Evolutionary conservation across 2,888 invertebrate genomes (phyloP), one percentile per base, ranked within the genome.

Genomic region (Gerris lacustris): DNA sequence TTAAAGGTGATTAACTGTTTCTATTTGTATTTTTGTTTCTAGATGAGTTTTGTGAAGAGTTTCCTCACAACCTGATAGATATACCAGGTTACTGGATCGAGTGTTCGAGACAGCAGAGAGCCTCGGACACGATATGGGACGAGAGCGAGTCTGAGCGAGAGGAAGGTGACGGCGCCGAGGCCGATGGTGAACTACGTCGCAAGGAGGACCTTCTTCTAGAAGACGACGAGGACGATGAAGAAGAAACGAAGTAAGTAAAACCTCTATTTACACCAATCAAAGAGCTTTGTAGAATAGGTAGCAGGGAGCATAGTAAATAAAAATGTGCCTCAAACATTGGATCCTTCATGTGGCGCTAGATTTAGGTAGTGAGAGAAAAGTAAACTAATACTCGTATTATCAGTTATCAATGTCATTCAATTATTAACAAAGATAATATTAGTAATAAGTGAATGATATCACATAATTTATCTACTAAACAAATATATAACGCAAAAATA

Each of bases 11-110:
- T 4, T 31, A 4, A 31, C 31, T 31, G 31, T 31, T 31, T 31
- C 4, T 31, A 31, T 31, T 31, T 31, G 4, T 4, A 31, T 5
- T 55, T 47, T 15, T 55, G 55, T 55, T 55, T 55, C 5, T 85
- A 94, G 94, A 94, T 84, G 94, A 94, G 82, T 92, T 94, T 81
- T 95, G 95, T 81, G 91, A 92, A 79, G 93, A 94, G 80, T 94
- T 90, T 81, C 94, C 94, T 0, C 95, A 95, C 83, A 93, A 88
- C 80, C 85, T 95, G 79, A 89, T 92, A 77, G 91, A 93, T 2
- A 94, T 93, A 0, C 93, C 94, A 0, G 95, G 94, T 71, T 95
- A 95, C 82, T 95, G 95, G 95, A 90, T 95, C 80, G 95, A 95
- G 81, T 95, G 95, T 80, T 94, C 94, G n/a, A 85, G 94, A 5